phyloP scores from a whole-genome alignment of 2,797 vertebrate genomes.

The Hirundo rustica region DNA sequence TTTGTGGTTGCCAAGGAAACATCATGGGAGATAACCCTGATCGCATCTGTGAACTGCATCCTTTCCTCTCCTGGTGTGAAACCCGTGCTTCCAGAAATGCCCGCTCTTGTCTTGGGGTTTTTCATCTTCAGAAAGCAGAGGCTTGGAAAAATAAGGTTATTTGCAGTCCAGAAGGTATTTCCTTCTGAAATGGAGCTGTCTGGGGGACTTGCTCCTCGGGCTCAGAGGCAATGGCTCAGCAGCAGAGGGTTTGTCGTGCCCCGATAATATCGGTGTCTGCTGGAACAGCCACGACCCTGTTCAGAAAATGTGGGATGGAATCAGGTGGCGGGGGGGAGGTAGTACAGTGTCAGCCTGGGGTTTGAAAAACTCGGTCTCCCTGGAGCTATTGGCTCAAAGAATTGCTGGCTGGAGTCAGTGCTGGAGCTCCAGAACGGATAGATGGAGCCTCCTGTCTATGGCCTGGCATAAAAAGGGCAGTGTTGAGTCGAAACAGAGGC shows the following conservation, averaged over 20 bases:
- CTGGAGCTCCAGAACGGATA: not conserved
- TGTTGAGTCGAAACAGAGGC: not conserved
- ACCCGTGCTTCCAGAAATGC: not conserved
- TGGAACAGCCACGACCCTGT: not conserved
- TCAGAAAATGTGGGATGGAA: not conserved
- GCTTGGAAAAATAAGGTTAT: not conserved
- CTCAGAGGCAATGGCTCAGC: not conserved
- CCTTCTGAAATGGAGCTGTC: not conserved
- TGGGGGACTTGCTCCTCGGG: not conserved
- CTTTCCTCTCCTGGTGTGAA: not conserved
- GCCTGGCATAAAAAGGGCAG: not conserved
- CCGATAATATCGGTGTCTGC: not conserved
- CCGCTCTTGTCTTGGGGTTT: not conserved
- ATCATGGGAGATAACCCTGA: slow-evolving; percentile 32
- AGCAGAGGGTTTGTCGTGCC: not conserved
- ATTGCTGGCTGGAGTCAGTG: not conserved
- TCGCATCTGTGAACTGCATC: not conserved
- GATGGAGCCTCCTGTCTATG: not conserved
- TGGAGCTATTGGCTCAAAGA: not conserved
- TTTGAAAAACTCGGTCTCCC: not conserved
- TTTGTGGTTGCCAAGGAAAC: slow-evolving; percentile 62
- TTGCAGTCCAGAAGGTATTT: not conserved
- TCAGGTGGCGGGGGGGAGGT: not conserved
- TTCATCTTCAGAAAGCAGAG: not conserved
- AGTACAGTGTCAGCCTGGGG: not conserved